Conservation (phyloP, 1,140 invertebrate species). For the Orius insidiosus region DNA sequence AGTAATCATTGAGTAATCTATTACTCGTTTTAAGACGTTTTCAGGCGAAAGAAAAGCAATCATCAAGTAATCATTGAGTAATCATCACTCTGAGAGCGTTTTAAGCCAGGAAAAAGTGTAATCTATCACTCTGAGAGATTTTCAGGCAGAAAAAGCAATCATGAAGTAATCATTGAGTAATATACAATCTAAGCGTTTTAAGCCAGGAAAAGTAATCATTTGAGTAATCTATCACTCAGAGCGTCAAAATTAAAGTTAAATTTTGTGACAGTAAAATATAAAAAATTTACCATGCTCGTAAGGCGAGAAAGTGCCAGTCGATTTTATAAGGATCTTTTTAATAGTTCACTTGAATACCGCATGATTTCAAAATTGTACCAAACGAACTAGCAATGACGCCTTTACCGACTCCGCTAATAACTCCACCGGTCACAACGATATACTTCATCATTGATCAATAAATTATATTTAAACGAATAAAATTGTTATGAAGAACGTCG, state of each 20-base stretch:
- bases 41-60: neutral
- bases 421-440: conserved; percentile 91
- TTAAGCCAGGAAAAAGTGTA: too few relatives aligned
- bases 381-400: conserved; percentile 93
- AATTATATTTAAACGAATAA: too few relatives aligned
- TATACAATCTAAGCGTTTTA: too few relatives aligned
- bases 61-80: neutral
- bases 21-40: neutral
- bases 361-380: conserved; percentile 84
- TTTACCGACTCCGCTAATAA: conserved; percentile 96
- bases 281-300: conserved; percentile 80
- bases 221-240: too few relatives aligned
- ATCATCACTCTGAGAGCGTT: neutral
- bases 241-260: too few relatives aligned
- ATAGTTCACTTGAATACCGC: conserved; percentile 87
- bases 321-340: conserved; percentile 98
- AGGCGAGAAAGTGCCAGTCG: conserved; percentile 93
- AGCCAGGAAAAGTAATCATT: too few relatives aligned
- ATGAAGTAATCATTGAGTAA: too few relatives aligned
- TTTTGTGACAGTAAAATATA: conserved; percentile 14
- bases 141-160: too few relatives aligned
- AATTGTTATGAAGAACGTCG: neutral
- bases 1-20: neutral
- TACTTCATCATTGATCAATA: conserved; percentile 58
- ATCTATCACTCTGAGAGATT: too few relatives aligned